Conservation (phyloP, 2,888 invertebrate species). For the Dynastes maya region DNA sequence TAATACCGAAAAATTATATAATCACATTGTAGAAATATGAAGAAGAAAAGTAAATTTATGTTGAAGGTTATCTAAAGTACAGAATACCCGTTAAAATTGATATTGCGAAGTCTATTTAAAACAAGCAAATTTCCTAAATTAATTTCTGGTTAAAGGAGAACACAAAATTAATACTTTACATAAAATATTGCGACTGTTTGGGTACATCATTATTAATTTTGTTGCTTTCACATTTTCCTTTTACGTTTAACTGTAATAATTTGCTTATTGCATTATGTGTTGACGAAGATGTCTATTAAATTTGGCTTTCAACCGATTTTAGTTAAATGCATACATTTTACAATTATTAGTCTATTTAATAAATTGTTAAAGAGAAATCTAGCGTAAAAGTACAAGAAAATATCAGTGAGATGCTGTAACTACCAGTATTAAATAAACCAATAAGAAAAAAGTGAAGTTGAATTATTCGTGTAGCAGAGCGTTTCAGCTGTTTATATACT, state of each 20-base stretch:
- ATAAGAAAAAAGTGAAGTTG: conserved; percentile 21
- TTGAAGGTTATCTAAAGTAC: conserved; percentile 2
- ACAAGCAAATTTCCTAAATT: too few relatives aligned
- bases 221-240: too few relatives aligned
- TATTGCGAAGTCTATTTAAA: too few relatives aligned
- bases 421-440: conserved; percentile 8
- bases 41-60: neutral
- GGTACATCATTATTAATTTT: too few relatives aligned
- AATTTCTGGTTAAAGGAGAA: too few relatives aligned
- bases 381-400: neutral
- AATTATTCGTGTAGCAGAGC: conserved; percentile 4
- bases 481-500: neutral
- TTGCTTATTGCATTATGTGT: too few relatives aligned
- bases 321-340: neutral
- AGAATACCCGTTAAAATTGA: too few relatives aligned
- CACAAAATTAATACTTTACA: too few relatives aligned
- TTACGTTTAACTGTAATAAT: too few relatives aligned
- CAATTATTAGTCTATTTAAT: neutral
- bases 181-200: too few relatives aligned
- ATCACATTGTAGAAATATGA: neutral
- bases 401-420: neutral
- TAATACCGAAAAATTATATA: conserved; percentile 1
- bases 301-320: too few relatives aligned
- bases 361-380: conserved; percentile 1
- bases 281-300: neutral